Evolutionary conservation across 2,797 vertebrate species (phyloP).

Genomic region (Sebastes baramenuke): DNA sequence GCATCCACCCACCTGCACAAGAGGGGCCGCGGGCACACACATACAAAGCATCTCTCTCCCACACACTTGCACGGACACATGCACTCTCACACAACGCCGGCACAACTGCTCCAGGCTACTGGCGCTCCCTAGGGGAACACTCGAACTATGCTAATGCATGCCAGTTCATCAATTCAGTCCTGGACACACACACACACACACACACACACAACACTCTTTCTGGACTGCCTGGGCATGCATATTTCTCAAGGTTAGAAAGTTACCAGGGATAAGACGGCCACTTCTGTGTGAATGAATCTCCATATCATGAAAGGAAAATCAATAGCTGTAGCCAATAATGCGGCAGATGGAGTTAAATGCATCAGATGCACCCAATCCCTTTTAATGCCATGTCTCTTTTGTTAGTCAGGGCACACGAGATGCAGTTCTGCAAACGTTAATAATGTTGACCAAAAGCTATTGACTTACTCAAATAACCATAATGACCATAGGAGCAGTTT

Average conservation of each 20-base stretch:
- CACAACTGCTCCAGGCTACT: conserved; percentile 56
- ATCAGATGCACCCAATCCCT: conserved; percentile 46
- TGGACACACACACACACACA: conserved; percentile 18
- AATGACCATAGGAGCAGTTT: no score
- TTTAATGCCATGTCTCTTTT: conserved; percentile 34
- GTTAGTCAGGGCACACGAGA: conserved; percentile 2
- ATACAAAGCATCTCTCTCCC: conserved; percentile 39
- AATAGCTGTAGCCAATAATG: conserved; percentile 66
- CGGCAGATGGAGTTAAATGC: conserved; percentile 64
- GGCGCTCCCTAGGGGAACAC: conserved; percentile 67
- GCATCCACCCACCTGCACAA: conserved; percentile 73
- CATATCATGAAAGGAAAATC: conserved; percentile 75
- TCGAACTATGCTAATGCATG: conserved; percentile 76
- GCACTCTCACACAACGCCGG: conserved; percentile 25
- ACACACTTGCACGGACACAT: conserved; percentile 13
- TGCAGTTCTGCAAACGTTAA: conserved; percentile 3
- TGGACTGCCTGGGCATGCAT: conserved; percentile 63
- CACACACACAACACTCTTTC: conserved; percentile 31
- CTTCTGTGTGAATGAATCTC: conserved; percentile 70
- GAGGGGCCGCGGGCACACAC: conserved; percentile 46
- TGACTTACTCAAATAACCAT: conserved; percentile 19
- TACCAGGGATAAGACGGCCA: conserved; percentile 50
- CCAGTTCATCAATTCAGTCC: conserved; percentile 77
- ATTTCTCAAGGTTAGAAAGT: conserved; percentile 81
- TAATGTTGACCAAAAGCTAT: conserved; percentile 12